Evolutionary conservation across 2,888 invertebrate genomes (phyloP), one percentile per base, ranked within the genome.

Genomic region (Ormyrus thymus): DNA sequence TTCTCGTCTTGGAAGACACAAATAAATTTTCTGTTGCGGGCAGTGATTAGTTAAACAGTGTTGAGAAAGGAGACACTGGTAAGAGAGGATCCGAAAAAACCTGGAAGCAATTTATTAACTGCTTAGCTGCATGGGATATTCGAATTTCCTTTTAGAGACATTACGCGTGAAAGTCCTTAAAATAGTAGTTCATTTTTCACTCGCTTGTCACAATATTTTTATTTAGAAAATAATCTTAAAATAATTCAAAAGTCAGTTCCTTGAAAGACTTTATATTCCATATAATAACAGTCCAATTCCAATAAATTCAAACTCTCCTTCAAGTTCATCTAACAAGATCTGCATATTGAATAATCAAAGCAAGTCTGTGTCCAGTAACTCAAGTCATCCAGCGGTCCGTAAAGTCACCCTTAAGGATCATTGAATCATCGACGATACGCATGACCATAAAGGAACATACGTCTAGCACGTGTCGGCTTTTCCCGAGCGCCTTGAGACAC

Each of bases 1-100:
- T 75, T 66, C 78, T 76, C 68, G 48, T 85, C 83, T 82, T 82
- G 83, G 81, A 65, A 46, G 58, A 71, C 71, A 0, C 13, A 68
- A 66, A 86, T 86, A 86, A 85, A 86, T 86, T 85, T 85, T 86
- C 85, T 83, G 84, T 79, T 55, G 55, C 43, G 75, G 78, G 75
- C 82, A 85, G 87, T 88, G 87, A 89, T 89, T 89, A 88, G 88
- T 88, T 88, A 88, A 88, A 88, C 87, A 87, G 86, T 87, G 87
- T 86, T 86, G 85, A 84, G 81, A 84, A 84, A 84, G 84, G 86
- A 82, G 85, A 85, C 86, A 86, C 85, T 84, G 85, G 79, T 84
- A 85, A 83, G 81, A 75, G 79, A 81, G 77, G 76, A 81, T 80
- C 83, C 56, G 69, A 83, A 82, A 86, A 86, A 87, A 84, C 84